Conservation (phyloP, 64 coral and sea anemone species). For the Hydrozoanthus tunicans region DNA sequence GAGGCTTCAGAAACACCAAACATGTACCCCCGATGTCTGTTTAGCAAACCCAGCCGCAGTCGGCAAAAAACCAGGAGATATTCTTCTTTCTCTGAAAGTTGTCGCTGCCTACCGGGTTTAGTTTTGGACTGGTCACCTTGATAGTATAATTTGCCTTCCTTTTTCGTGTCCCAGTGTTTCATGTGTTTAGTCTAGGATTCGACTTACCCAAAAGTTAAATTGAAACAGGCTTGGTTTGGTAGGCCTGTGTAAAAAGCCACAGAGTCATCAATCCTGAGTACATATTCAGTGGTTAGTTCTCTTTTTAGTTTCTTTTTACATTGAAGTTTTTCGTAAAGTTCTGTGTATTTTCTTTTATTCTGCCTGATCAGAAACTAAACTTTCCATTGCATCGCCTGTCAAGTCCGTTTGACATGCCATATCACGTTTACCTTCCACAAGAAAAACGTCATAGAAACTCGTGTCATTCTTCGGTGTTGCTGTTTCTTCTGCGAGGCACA, state of each 20-base stretch:
- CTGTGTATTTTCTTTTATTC: background rate
- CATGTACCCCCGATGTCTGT: constrained; percentile 30
- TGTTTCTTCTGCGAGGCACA: background rate
- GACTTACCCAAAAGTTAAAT: background rate
- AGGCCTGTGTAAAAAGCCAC: constrained; percentile 37
- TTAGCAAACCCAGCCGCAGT: constrained; percentile 36
- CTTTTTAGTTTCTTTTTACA: background rate
- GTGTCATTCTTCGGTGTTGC: background rate
- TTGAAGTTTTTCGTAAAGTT: background rate
- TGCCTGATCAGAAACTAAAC: background rate
- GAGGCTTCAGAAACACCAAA: constrained; percentile 18
- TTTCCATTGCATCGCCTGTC: background rate
- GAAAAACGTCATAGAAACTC: background rate
- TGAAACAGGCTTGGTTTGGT: constrained; percentile 43
- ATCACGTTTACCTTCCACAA: background rate
- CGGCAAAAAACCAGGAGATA: constrained; percentile 48
- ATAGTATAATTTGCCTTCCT: constrained; percentile 27
- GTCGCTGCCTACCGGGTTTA: constrained; percentile 47
- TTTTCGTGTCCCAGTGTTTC: constrained; percentile 56
- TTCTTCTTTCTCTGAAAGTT: constrained; percentile 47
- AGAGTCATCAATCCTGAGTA: constrained; percentile 1
- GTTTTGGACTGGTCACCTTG: constrained; percentile 45
- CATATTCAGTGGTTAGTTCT: background rate
- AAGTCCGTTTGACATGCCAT: constrained; percentile 2
- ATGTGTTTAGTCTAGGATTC: constrained; percentile 36